Evolutionary conservation across 2,797 vertebrate genomes (phyloP).

Genomic region (Onychomys leucogaster): DNA sequence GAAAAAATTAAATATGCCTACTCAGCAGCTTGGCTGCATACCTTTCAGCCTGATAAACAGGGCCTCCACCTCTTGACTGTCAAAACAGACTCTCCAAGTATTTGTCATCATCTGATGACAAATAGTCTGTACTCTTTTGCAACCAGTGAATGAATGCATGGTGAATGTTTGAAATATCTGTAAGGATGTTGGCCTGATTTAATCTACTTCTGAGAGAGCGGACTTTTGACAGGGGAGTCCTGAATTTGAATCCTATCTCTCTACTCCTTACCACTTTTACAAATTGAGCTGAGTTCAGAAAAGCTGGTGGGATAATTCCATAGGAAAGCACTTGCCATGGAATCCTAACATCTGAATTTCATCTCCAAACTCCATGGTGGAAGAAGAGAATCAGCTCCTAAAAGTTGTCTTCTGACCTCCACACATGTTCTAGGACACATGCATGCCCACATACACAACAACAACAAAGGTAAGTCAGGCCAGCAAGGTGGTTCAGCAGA

Average conservation of each 20-base stretch:
- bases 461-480: not conserved
- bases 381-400: not conserved
- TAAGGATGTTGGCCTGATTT: constrained; percentile 20
- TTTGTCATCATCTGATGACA: constrained; percentile 44
- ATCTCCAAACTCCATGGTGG: not conserved
- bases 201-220: constrained; percentile 45
- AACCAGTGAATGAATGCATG: not conserved
- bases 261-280: constrained; percentile 2
- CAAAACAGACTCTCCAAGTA: constrained; percentile 48
- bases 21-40: not conserved
- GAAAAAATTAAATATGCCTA: not conserved
- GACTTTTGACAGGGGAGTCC: constrained; percentile 6
- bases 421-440: not conserved
- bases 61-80: constrained; percentile 33
- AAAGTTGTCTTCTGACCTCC: not conserved
- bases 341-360: not conserved
- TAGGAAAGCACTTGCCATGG: not conserved
- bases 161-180: constrained; percentile 54
- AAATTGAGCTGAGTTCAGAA: constrained; percentile 7
- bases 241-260: constrained; percentile 31
- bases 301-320: not conserved
- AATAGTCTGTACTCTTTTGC: not conserved
- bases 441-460: not conserved
- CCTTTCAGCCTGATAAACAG: not conserved
- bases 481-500: not conserved